These are phyloP conservation scores for Tretioscincus oriximinensis DNA, from an alignment of 2,113 vertebrate genomes.

Conservation along the genomic window DNA sequence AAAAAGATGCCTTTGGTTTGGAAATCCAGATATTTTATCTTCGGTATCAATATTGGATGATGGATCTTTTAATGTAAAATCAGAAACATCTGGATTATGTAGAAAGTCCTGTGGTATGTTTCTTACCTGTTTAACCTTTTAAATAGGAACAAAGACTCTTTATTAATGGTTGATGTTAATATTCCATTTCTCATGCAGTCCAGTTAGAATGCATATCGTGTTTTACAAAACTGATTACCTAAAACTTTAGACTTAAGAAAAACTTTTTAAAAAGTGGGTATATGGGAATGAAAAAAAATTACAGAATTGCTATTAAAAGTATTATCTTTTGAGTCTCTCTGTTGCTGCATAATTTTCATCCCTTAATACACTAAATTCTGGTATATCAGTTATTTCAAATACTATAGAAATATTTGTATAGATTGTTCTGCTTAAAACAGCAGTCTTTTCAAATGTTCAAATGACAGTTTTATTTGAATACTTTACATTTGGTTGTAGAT, in stretches of 20 bases:
- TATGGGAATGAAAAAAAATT: not conserved
- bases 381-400: no score
- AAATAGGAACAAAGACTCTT: not conserved
- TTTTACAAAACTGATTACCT: not conserved
- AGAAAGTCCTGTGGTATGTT: not conserved
- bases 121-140: not conserved
- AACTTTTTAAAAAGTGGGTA: not conserved
- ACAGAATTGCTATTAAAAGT: not conserved
- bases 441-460: no score
- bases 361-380: no score
- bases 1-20: not conserved
- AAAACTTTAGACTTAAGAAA: no score
- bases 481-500: no score
- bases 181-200: not conserved
- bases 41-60: not conserved
- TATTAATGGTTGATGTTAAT: not conserved
- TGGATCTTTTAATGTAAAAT: not conserved
- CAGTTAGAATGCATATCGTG: not conserved
- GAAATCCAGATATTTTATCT: not conserved
- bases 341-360: rapidly evolving
- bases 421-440: no score
- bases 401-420: no score
- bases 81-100: not conserved
- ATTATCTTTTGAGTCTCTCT: not conserved
- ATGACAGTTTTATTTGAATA: no score